Evolutionary conservation across 1,140 invertebrate species (phyloP).

Genomic region (Chironomus striatipennis): DNA sequence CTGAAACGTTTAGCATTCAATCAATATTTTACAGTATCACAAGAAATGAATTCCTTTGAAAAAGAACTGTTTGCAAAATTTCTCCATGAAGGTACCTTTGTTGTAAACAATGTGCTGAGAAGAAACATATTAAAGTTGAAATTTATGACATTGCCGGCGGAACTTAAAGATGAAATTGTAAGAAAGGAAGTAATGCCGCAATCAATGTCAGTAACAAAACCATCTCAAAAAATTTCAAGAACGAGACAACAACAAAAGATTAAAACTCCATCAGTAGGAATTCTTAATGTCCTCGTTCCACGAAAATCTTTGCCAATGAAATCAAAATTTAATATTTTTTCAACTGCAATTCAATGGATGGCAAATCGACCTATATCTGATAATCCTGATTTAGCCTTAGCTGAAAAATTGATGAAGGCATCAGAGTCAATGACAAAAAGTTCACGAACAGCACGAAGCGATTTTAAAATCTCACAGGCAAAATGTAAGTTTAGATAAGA

Average conservation of each 20-base stretch:
- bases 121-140: conserved; percentile 54
- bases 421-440: background rate
- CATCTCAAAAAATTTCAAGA: background rate
- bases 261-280: background rate
- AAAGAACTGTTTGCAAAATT: conserved; percentile 56
- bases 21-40: conserved; percentile 64
- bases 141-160: conserved; percentile 27
- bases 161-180: background rate
- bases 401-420: conserved; percentile 17
- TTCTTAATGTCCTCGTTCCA: background rate
- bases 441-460: background rate
- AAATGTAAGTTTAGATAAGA: conserved; percentile 13
- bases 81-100: conserved; percentile 46
- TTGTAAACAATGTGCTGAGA: conserved; percentile 53
- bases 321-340: conserved; percentile 17
- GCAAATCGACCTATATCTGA: background rate
- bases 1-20: conserved; percentile 62
- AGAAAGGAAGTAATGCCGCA: background rate
- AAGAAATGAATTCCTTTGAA: conserved; percentile 68
- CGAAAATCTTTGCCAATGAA: background rate
- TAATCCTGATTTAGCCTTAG: conserved; percentile 3
- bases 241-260: background rate
- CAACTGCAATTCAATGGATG: conserved; percentile 12
- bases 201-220: background rate
- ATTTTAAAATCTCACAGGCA: background rate